phyloP scores from a whole-genome alignment of 2,113 vertebrate species.

The Acrocephalus kingi region DNA sequence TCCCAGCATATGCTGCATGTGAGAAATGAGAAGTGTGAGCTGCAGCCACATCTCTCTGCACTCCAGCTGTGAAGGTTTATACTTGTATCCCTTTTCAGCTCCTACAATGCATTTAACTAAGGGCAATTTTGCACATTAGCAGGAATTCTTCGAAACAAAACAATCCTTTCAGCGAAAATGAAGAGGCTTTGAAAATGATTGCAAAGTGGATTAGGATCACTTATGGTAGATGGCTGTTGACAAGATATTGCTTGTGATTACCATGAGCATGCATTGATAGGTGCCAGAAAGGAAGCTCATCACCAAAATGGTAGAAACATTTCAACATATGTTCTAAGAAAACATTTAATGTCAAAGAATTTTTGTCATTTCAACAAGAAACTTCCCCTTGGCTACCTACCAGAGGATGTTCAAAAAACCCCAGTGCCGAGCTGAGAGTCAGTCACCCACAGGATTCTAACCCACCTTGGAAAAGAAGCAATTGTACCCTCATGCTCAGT shows the following conservation, averaged over 20 bases:
- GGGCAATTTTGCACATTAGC: conserved; percentile 60
- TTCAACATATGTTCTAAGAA: conserved; percentile 46
- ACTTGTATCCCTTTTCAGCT: conserved; percentile 35
- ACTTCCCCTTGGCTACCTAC: conserved; percentile 27
- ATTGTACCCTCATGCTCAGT: background rate
- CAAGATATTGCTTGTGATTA: conserved; percentile 46
- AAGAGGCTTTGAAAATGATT: conserved; percentile 65
- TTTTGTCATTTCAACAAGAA: conserved; percentile 24
- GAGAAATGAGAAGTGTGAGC: background rate
- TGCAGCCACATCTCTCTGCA: background rate
- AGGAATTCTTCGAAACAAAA: conserved; percentile 63
- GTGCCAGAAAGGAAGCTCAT: conserved; percentile 43
- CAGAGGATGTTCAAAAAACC: background rate
- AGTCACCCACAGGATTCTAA: background rate
- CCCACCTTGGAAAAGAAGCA: background rate
- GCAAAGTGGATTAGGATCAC: conserved; percentile 62
- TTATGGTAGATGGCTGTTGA: conserved; percentile 53
- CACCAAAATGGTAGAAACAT: conserved; percentile 12
- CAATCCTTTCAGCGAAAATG: conserved; percentile 56
- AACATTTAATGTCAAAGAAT: conserved; percentile 43
- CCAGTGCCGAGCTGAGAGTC: background rate
- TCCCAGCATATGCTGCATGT: background rate
- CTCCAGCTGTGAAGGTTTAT: conserved; percentile 63
- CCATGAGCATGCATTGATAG: conserved; percentile 18
- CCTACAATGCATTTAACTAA: conserved; percentile 62